Base-by-base conservation (phyloP, 2,113 vertebrate genomes). In the Phylloscopus trochilus region DNA sequence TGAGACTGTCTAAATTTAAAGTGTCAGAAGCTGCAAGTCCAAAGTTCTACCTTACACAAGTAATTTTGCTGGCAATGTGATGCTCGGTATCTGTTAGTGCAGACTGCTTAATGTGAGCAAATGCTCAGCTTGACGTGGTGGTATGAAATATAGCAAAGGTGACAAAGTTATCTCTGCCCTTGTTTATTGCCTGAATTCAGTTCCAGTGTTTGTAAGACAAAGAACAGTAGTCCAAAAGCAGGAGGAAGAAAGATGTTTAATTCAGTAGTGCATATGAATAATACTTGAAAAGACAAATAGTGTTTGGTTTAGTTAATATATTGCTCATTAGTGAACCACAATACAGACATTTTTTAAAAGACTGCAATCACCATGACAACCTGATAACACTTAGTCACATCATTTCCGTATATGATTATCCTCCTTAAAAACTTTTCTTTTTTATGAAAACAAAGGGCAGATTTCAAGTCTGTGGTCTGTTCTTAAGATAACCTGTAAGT, bases 311-410 rank as follows among this genome's bases (percentile, higher is more conserved):
- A 74, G 79, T 93, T 97, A 97, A 96, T 97, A 88, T 92, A 96
- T 95, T 95, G 86, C 91, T 96, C 95, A 97, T 97, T 96, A 97
- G 82, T 80, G 80, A 77, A 83, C 70, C 95, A 83, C 93, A 91
- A 96, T 91, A 81, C 92, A 85, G 89, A 92, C 87, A 92, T 97
- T 97, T 97, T 96, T 97, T 91, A 97, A 95, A 97, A 97, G 95
- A 84, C 89, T 88, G 47, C 72, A 82, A 52, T 95, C 90, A 81
- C 95, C 68, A 79, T 95, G 96, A 95, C 60, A 91, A 83, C 86
- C 94, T 95, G 92, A 84, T 96, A 97, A 96, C 60, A 94, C 96
- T 93, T 89, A 82, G 83, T 78, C 85, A 64, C 78, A 92, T 90
- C 85, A 67, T 96, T 97, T 97, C 90, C 46, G 33, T 63, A 64